These are phyloP conservation scores for Tychaedon coryphoeus DNA, from an alignment of 2,113 vertebrate genomes.

Conservation along the genomic window DNA sequence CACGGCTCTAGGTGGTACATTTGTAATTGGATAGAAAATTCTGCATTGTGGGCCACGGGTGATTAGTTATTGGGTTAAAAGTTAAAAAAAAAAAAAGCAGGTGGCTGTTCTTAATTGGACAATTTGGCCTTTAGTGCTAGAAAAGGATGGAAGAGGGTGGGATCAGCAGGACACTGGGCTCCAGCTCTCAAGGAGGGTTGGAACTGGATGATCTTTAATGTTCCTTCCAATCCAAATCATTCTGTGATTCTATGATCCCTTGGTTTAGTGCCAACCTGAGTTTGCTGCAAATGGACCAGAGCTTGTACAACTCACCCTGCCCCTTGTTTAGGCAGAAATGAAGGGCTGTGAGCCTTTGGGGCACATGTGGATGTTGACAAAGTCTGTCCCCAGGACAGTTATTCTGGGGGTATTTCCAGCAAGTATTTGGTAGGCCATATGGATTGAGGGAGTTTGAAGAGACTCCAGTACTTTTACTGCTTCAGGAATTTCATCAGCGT, in stretches of 20 bases:
- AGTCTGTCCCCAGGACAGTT: background rate
- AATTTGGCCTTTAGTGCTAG: background rate
- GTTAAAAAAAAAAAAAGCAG: too few relatives aligned
- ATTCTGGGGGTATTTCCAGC: constrained; percentile 11
- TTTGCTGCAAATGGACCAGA: background rate
- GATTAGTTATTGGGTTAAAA: too few relatives aligned
- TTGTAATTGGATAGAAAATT: too few relatives aligned
- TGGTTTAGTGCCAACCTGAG: background rate
- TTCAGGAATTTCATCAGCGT: constrained; percentile 24
- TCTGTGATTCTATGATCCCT: background rate
- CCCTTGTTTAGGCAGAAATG: background rate
- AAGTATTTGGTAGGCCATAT: background rate
- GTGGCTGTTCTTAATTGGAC: too few relatives aligned
- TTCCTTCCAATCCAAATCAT: background rate
- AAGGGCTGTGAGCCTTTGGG: background rate
- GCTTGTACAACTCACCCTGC: background rate
- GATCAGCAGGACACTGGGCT: background rate
- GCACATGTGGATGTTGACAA: background rate
- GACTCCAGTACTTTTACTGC: background rate
- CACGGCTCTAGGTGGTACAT: too few relatives aligned
- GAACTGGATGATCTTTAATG: background rate
- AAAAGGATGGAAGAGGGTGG: background rate
- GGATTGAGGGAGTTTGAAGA: background rate
- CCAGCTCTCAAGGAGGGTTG: background rate
- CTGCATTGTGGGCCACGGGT: too few relatives aligned